Percentiles rank a stretch among this genome's conserved stretches.
Conservation (phyloP, 2,888 invertebrate genomes). For the Tenthredo scrophulariae region DNA sequence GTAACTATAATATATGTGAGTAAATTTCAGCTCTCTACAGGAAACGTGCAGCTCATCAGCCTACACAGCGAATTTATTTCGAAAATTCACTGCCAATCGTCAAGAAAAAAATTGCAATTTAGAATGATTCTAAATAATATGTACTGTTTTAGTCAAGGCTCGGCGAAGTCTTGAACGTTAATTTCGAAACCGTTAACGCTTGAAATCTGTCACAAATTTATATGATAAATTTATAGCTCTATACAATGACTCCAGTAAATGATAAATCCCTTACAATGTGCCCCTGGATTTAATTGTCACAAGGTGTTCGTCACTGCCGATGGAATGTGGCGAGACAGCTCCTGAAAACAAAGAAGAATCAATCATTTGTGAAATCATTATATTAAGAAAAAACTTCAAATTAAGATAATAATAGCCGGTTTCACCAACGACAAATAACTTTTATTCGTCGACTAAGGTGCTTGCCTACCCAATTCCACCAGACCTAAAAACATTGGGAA, state of each 20-base stretch:
- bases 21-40: background rate
- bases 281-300: slow-evolving; percentile 71
- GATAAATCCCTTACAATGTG: slow-evolving; percentile 69
- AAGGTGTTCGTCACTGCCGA: slow-evolving; percentile 70
- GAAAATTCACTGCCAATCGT: background rate
- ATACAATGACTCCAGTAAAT: background rate
- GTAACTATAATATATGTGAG: background rate
- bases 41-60: background rate
- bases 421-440: too few relatives aligned
- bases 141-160: background rate
- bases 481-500: too few relatives aligned
- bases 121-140: background rate
- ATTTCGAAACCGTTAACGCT: background rate
- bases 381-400: background rate
- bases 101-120: background rate
- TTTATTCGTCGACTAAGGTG: too few relatives aligned
- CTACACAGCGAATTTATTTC: background rate
- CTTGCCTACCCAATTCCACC: too few relatives aligned
- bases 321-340: slow-evolving; percentile 68
- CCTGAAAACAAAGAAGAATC: background rate
- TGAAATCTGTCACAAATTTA: background rate
- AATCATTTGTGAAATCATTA: background rate
- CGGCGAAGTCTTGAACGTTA: background rate
- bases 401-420: too few relatives aligned
- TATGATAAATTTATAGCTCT: background rate